Evolutionary conservation across 2,113 vertebrate genomes (phyloP).

Genomic region (Picathartes gymnocephalus): DNA sequence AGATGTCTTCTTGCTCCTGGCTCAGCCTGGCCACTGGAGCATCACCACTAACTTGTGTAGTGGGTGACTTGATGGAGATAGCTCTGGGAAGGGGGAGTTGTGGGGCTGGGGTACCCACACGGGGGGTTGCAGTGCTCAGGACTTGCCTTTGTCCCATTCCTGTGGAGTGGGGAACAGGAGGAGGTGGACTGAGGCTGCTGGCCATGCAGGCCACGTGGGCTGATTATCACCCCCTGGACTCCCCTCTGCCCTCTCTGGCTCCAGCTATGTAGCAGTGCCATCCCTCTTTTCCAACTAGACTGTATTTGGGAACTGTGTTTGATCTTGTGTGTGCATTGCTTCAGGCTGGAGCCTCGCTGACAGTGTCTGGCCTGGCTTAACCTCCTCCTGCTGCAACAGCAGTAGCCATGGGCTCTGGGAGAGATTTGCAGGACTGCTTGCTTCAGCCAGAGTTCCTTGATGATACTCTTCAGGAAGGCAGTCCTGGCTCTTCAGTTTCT

Average conservation of each 20-base stretch:
- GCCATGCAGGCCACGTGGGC: background rate
- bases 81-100: background rate
- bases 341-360: background rate
- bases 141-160: background rate
- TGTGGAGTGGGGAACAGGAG: background rate
- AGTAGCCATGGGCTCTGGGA: background rate
- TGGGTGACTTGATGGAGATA: background rate
- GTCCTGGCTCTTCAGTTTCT: background rate
- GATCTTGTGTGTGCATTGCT: background rate
- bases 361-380: background rate
- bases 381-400: background rate
- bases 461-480: background rate
- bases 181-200: background rate
- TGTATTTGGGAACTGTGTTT: background rate
- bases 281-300: background rate
- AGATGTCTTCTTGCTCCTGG: background rate
- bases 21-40: background rate
- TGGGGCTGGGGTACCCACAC: rapidly evolving
- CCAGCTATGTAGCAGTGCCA: background rate
- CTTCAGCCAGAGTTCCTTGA: background rate
- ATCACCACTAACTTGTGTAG: background rate
- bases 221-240: background rate
- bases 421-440: background rate
- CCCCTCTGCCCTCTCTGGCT: background rate
- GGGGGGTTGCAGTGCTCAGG: background rate